A percentile compares a stretch with the other conserved stretches of the same genome.
Evolutionary conservation across 1,140 invertebrate species (phyloP).

Genomic region (Drosophila sp.): DNA sequence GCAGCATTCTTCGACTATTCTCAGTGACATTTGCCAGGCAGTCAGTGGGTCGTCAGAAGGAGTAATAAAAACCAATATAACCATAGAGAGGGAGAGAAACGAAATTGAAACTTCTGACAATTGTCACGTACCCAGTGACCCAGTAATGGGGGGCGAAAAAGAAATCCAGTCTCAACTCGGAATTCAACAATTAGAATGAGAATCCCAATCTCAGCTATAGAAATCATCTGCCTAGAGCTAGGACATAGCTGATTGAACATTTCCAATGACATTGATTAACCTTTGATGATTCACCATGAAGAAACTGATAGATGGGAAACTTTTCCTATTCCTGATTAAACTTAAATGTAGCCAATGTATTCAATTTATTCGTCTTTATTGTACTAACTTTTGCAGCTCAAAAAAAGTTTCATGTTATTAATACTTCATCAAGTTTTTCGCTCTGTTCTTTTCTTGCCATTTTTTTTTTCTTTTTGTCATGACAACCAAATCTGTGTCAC

Average conservation of each 20-base stretch:
- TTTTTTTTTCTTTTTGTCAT: constrained; percentile 29
- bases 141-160: constrained; percentile 29
- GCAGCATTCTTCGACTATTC: constrained; percentile 2
- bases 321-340: constrained; percentile 38
- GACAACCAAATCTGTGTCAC: constrained; percentile 53
- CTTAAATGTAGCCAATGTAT: constrained; percentile 57
- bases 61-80: constrained; percentile 5
- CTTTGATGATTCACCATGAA: constrained; percentile 12
- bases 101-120: constrained; percentile 67
- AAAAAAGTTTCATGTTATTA: constrained; percentile 59
- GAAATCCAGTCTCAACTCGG: neutral
- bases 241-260: neutral
- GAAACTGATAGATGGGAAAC: constrained; percentile 20
- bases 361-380: neutral
- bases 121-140: constrained; percentile 65
- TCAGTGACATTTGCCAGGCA: neutral
- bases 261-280: neutral
- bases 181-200: constrained; percentile 10
- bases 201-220: neutral
- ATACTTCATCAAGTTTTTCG: constrained; percentile 65
- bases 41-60: neutral
- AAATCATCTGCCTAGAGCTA: neutral
- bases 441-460: neutral
- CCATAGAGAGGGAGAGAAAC: constrained; percentile 18
- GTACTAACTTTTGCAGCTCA: constrained; percentile 25